Base-by-base conservation (phyloP, 2,113 vertebrate genomes). In the Bubo blakistoni region DNA sequence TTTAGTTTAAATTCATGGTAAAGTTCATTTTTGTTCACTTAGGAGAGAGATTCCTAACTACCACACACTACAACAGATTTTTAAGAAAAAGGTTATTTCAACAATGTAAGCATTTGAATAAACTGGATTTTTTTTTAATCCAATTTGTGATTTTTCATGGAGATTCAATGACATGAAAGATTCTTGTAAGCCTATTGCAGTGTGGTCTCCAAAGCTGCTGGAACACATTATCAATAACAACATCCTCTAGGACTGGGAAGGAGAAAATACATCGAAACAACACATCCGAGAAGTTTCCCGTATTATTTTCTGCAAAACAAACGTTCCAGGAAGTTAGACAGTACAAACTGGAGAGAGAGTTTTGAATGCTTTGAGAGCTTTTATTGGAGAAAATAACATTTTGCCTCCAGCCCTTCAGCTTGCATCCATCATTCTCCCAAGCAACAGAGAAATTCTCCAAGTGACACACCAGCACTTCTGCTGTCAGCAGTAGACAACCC, bases 61-160 rank as follows among this genome's bases (percentile, higher is more conserved):
- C 20, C 17, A 46, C 38, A 62, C 8, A 9, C 14, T 44, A 38
- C 16, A 40, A 29, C 8, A 38, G 36, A n/a, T 18, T 66, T 25
- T 11, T 36, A 8, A 26, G 34, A 14, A 55, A 67, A 66, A 38
- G 3, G 57, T n/a, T 72, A 67, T 67, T 87, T 49, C 36, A 91
- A 82, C 49, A 86, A 78, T 49, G 42, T 38, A 79, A 67, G 49
- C 25, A 78, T 70, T 87, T 82, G 70, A 71, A 91, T 72, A 82
- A 91, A 85, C 3, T 73, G 66, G 46, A 57, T 78, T 93, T 94
- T 93, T 94, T 80, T 92, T 14, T 4, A 96, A 96, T 86, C 89
- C 34, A 88, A 27, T 94, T 94, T 90, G 44, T 94, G 67, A 88
- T 88, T 94, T 91, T 91, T 91, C 92, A 88, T 52, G 65, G 79